Base-by-base conservation (phyloP, 2,888 invertebrate species). In the Apoda limacodes region DNA sequence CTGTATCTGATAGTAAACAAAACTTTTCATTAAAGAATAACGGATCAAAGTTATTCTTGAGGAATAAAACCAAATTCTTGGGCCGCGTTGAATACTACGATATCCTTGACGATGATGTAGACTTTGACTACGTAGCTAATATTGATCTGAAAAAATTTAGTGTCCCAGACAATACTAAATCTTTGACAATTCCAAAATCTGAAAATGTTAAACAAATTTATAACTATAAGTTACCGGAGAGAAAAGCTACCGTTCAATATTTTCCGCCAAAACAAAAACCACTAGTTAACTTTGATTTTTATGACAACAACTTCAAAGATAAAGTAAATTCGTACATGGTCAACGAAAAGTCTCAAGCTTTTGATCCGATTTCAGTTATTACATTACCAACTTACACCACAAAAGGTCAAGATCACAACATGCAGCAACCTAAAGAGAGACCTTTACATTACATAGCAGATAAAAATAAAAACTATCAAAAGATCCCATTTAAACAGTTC, bases 111-210 rank as follows among this genome's bases (percentile, higher is more conserved):
- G 70, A 74, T 14, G 72, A 72, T 13, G 67, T 72, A 19, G 67
- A 68, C 15, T 47, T 50, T 3, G 75, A 75, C 34, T 76, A 75
- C 34, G 46, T 65, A 19, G 55, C 68, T 2, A 68, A 71, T 42
- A 50, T 74, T 10, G 76, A 78, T 39, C 41, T 76, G 9, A 67
- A 72, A 34, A 78, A 68, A n/a, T n/a, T n/a, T n/a, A n/a, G n/a
- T n/a, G n/a, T n/a, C n/a, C n/a, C n/a, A n/a, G n/a, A n/a, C n/a
- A n/a, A n/a, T n/a, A n/a, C n/a, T n/a, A n/a, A n/a, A n/a, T n/a
- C n/a, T n/a, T n/a, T n/a, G n/a, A n/a, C n/a, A n/a, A n/a, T n/a
- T n/a, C n/a, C 22, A 29, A 14, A 17, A 14, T 14, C 10, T 24
- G 4, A 6, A 3, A n/a, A n/a, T n/a, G n/a, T n/a, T n/a, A n/a